Evolutionary conservation across 2,888 invertebrate genomes (phyloP), one percentile per base, ranked within the genome.

Genomic region (Scaptomyza polygonia): DNA sequence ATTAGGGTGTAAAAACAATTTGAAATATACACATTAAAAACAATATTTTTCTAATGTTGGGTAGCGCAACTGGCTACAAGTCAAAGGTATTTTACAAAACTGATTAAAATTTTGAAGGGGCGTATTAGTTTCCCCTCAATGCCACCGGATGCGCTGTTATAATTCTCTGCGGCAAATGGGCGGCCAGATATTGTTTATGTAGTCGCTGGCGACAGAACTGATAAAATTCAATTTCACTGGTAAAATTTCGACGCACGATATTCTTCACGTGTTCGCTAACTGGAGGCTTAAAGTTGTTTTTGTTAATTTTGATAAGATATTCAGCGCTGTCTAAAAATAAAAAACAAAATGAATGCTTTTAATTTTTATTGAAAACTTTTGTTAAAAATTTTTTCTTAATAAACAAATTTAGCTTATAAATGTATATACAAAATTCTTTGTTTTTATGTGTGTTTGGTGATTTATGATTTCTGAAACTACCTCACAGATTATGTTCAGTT

Each of bases 141-240:
- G 25, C 42, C 2, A 40, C 51, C 14, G 54, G 56, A 45, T 65
- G 68, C 30, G 68, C 77, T 7, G 86, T 79, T 34, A 88, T 77
- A 54, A 89, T 87, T 62, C 82, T 79, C 12, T 91, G 88, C 0
- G 90, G 90, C 57, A 91, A 93, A 87, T 95, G 93, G 1, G 96
- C 92, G 0, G 97, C 97, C 63, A 95, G 92, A 66, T 96, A 93
- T 88, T 97, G 97, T 90, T 95, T 93, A 88, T 97, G 95, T 16
- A 97, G 93, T 85, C 97, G 93, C 89, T 97, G 97, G 80, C 95
- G 95, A 90, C 97, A 97, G 90, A 97, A 97, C 88, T 97, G 96
- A 91, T 97, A 97, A 92, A 97, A 97, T 88, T 97, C 97, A 11
- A 97, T 96, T 92, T 97, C 97, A 58, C 95, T 93, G 0, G 97